Base-by-base conservation (phyloP, 2,113 vertebrate species). In the Piprites chloris region DNA sequence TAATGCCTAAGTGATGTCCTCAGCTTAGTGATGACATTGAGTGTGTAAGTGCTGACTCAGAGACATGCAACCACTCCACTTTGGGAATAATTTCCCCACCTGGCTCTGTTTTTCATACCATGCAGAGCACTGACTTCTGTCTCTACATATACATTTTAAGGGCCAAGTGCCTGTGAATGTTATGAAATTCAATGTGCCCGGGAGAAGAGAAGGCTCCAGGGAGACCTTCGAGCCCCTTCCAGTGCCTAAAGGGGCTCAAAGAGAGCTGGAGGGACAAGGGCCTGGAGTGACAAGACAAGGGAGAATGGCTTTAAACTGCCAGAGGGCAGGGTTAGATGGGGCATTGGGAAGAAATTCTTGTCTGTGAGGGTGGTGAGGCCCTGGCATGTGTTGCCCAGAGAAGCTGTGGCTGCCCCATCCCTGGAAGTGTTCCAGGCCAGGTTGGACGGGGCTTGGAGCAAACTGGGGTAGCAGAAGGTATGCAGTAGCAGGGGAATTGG, bases 371-470 rank as follows among this genome's bases (percentile, higher is more conserved):
- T 55, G 17, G 0, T 0, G 41, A 41, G 35, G 8, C 14, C 6
- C 26, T 76, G 63, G 14, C 9, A 17, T 35, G 30, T 1, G 2
- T 0, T n/a, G 8, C 18, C 14, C 52, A 56, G 15, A 67, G 37
- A 14, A 74, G 7, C 9, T 46, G 52, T 61, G 61, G 16, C n/a
- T 89, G n/a, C 12, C 0, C 12, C 56, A 56, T 3, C 14, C 14
- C 3, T 63, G 63, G 32, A 5, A 69, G 18, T 49, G 9, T 28
- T 0, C 55, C 3, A 63, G 18, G 18, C 4, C 18, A 37, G 42
- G 27, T 0, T 77, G n/a, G 30, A 55, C 0, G 0, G 39, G 6
- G 9, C 14, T 55, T 41, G 41, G 32, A 62, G 15, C 12, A 56
- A 3, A 4, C 7, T 69, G 47, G 7, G 3, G 0, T 42, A 4